Evolutionary conservation across 2,797 vertebrate genomes (phyloP), one percentile per base, ranked within the genome.

Genomic region (Adrianichthys oophorus): DNA sequence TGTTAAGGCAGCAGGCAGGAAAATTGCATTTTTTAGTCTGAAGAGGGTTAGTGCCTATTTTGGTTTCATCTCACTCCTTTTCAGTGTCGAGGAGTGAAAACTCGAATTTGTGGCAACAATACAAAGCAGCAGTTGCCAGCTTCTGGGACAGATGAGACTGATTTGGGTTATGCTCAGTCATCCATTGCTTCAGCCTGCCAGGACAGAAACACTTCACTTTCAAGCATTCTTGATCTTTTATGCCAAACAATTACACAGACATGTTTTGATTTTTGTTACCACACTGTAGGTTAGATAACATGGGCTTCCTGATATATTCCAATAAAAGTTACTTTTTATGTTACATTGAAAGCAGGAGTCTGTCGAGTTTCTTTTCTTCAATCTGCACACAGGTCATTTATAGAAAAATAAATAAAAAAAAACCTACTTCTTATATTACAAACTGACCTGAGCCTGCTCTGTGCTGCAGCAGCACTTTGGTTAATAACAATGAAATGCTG

Each of bases 391-490:
- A 73, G 59, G 68, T 67, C 78, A 77, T 70, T 41, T 59, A 82
- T 72, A 76, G 61, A 79, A 37, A 32, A 32, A 32, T 12, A 77
- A 70, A 75, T 57, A 79, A 37, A 32, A 32, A 32, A 32, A 77
- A 70, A 75, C 59, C 37, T 63, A 79, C 74, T 71, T 81, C 68
- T 79, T 83, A 74, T 75, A 68, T 81, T 81, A 76, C 64, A 78
- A 66, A 79, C 68, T 78, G 78, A 84, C 76, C 84, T 72, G 57
- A 49, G 53, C 46, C 52, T 41, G 26, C 52, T 72, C 83, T 80
- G 63, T 87, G 78, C 85, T 53, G 81, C 54, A 16, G 65, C 80
- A 84, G 85, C 83, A 79, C 52, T 86, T 88, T 85, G 64, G 41
- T 26, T 51, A 70, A 67, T 23, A 49, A 60, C 67, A 68, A 61